Conservation (phyloP, 2,113 vertebrate species). For the Glareola pratincola region DNA sequence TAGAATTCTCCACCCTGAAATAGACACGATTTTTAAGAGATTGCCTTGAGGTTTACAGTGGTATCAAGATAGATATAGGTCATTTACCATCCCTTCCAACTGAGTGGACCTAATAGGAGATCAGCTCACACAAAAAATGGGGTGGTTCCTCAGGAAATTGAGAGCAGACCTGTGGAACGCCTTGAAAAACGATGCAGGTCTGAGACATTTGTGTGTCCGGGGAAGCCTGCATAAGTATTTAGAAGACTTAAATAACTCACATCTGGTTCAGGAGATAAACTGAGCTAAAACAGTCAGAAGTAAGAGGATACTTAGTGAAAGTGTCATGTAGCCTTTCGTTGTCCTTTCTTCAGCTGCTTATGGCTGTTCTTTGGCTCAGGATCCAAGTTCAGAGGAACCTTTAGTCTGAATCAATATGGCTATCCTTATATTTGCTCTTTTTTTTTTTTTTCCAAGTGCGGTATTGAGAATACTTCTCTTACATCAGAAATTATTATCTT, state of each 20-base stretch:
- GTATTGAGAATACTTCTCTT: background rate
- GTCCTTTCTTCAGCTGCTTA: background rate
- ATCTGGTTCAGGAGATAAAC: background rate
- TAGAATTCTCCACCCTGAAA: background rate
- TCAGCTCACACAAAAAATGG: background rate
- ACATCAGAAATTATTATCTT: background rate
- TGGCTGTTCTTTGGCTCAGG: background rate
- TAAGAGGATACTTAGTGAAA: background rate
- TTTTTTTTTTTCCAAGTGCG: background rate
- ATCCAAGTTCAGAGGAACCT: background rate
- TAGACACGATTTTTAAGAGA: background rate
- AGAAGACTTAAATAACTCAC: background rate
- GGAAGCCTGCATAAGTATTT: background rate
- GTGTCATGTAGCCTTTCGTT: background rate
- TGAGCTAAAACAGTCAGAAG: background rate
- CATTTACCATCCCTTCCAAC: background rate
- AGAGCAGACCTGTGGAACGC: background rate
- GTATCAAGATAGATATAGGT: background rate
- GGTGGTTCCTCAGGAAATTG: background rate
- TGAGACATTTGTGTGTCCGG: background rate
- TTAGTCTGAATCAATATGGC: background rate
- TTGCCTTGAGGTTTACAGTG: background rate
- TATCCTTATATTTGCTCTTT: background rate
- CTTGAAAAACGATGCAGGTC: background rate
- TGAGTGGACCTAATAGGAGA: background rate